These are phyloP conservation scores for Cephus cinctus DNA, from an alignment of 1,140 invertebrate species.

Conservation along the genomic window DNA sequence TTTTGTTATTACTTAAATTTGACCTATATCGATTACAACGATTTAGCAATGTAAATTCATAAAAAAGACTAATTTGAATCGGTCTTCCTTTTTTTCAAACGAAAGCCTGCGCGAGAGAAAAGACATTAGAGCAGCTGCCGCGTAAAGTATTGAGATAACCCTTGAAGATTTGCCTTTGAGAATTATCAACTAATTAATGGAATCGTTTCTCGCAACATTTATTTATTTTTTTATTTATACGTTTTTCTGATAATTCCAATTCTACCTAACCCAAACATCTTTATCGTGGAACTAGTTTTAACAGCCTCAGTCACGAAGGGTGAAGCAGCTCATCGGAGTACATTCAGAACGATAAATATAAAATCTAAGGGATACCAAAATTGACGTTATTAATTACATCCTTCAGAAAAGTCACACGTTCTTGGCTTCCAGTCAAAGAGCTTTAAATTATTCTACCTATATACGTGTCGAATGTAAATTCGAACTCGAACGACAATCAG, in stretches of 20 bases:
- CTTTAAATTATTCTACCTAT: not conserved
- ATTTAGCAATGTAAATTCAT: too few relatives aligned
- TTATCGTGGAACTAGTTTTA: too few relatives aligned
- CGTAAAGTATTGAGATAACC: not conserved
- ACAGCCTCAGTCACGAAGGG: too few relatives aligned
- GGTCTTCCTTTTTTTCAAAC: not conserved
- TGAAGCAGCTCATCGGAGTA: not conserved
- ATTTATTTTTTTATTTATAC: not conserved
- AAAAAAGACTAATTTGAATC: not conserved
- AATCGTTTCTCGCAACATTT: not conserved
- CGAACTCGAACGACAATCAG: too few relatives aligned
- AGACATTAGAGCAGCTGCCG: not conserved
- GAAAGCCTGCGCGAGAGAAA: not conserved
- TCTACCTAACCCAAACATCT: conserved; percentile 22
- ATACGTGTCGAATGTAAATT: not conserved
- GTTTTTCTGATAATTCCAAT: not conserved
- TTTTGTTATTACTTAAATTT: too few relatives aligned
- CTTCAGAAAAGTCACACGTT: too few relatives aligned
- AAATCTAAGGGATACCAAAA: too few relatives aligned
- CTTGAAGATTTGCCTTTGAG: not conserved
- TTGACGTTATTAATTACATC: too few relatives aligned
- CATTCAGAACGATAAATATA: too few relatives aligned
- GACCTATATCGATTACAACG: too few relatives aligned
- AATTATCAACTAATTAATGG: not conserved
- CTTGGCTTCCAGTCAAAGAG: not conserved